Evolutionary conservation across 2,888 invertebrate genomes (phyloP).

Genomic region (Maniola hyperantus): DNA sequence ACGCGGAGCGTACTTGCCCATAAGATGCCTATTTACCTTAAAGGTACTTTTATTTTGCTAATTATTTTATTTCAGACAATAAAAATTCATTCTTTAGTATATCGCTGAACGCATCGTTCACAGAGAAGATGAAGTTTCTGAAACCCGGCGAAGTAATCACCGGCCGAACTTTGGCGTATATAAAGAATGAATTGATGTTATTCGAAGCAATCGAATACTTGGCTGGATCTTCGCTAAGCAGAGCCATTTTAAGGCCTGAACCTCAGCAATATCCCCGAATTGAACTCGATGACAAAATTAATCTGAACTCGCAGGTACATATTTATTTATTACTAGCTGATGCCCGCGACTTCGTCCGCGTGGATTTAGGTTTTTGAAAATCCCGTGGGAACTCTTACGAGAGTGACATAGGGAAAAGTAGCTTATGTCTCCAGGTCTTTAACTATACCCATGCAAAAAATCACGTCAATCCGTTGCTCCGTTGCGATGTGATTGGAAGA

Average conservation of each 20-base stretch:
- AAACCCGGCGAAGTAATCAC: conserved; percentile 59
- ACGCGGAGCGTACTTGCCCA: too few species aligned
- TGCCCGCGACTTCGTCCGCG: too few species aligned
- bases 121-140: conserved; percentile 60
- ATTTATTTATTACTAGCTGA: neutral
- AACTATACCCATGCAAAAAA: too few species aligned
- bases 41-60: too few species aligned
- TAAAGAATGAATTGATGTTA: conserved; percentile 78
- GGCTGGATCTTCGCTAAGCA: conserved; percentile 81
- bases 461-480: too few species aligned
- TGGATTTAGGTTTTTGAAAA: too few species aligned
- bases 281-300: conserved; percentile 39
- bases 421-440: too few species aligned
- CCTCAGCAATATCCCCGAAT: conserved; percentile 62
- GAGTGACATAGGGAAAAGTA: too few species aligned
- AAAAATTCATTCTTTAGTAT: conserved; percentile 63
- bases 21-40: too few species aligned
- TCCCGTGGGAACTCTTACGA: too few species aligned
- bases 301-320: conserved; percentile 58
- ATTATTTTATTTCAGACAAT: conserved; percentile 58
- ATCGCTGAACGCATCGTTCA: conserved; percentile 63
- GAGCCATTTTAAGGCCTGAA: conserved; percentile 83
- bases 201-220: conserved; percentile 85
- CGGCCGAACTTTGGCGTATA: conserved; percentile 59
- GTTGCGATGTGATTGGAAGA: too few species aligned